Evolutionary conservation across 2,113 vertebrate species (phyloP).

Genomic region (Chaetodon auriga): DNA sequence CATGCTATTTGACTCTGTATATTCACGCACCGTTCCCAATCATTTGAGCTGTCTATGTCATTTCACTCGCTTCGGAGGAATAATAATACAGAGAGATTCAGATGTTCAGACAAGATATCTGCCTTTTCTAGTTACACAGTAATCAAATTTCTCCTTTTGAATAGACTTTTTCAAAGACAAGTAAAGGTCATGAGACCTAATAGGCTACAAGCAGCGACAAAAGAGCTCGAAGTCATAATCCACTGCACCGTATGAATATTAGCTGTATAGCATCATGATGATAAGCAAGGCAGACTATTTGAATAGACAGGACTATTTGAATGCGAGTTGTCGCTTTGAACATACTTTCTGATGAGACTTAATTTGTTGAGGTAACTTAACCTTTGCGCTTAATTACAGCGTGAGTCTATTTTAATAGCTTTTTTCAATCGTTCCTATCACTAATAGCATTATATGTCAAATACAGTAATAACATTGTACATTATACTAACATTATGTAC

Average conservation of each 20-base stretch:
- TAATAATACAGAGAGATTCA: neutral
- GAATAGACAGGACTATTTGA: neutral
- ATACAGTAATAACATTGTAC: no score
- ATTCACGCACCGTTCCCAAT: slow-evolving; percentile 1
- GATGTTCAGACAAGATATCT: neutral
- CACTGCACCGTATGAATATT: neutral
- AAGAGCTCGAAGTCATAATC: neutral
- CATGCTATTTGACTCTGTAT: slow-evolving; percentile 11
- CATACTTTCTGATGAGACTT: no score
- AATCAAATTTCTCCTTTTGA: neutral
- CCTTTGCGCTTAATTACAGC: no score
- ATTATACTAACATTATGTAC: no score
- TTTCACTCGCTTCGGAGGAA: neutral
- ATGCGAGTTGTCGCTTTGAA: neutral
- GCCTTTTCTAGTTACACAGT: neutral
- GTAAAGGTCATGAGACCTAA: no score
- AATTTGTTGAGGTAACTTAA: no score
- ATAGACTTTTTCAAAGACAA: neutral
- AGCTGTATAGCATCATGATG: no score
- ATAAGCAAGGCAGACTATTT: neutral
- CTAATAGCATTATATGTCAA: no score
- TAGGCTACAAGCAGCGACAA: neutral
- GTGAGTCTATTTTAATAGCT: no score
- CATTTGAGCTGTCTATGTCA: neutral
- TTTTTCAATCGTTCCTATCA: no score